phyloP scores from a whole-genome alignment of 2,113 vertebrate species.

The Sisor rabdophorus region DNA sequence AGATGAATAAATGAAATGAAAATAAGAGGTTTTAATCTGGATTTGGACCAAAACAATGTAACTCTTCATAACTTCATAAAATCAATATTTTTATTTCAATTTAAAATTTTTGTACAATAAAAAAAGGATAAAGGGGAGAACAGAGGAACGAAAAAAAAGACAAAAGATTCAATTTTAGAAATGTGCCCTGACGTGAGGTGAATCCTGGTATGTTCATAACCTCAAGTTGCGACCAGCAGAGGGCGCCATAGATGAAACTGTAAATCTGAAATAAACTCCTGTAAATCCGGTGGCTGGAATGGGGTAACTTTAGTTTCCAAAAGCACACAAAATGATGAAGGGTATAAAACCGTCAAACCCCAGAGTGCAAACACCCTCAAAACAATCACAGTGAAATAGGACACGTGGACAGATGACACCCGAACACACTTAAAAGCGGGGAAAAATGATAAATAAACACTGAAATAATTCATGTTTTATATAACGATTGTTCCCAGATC shows the following conservation, averaged over 20 bases:
- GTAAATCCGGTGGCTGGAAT: constrained; percentile 15
- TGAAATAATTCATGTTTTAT: background rate
- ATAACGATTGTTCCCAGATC: background rate
- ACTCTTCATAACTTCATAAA: constrained; percentile 9
- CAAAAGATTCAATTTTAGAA: constrained; percentile 4
- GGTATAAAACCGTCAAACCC: background rate
- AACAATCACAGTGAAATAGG: background rate
- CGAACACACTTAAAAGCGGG: background rate
- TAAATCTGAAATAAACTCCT: background rate
- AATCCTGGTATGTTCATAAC: background rate
- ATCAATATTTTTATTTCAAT: constrained; percentile 34
- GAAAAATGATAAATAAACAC: background rate
- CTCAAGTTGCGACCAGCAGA: constrained; percentile 33
- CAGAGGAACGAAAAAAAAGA: background rate
- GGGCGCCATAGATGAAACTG: constrained; percentile 4
- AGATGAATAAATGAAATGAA: background rate
- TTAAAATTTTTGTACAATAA: constrained; percentile 35
- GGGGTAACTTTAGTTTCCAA: background rate
- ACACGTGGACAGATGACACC: background rate
- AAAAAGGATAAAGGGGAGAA: background rate
- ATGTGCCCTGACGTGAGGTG: constrained; percentile 6
- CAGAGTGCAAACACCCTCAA: constrained; percentile 1
- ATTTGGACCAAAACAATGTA: background rate
- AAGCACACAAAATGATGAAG: constrained; percentile 27
- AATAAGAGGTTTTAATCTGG: background rate